Evolutionary conservation across 64 coral and sea anemone species (phyloP), one percentile per base, ranked within the genome.

Genomic region (Cladopsammia gracilis): DNA sequence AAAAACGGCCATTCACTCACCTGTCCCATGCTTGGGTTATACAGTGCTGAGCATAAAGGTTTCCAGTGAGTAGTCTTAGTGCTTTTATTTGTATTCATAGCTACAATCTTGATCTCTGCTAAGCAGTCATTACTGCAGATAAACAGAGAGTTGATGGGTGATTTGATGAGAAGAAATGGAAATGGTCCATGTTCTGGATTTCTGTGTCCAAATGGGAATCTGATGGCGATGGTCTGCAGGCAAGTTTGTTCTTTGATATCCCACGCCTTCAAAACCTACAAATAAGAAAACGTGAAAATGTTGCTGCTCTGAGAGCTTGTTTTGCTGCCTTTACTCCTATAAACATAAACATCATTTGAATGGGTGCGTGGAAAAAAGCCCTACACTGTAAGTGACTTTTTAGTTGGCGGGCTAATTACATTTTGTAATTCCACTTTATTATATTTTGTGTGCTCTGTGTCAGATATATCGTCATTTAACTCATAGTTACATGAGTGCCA

Each of bases 121-220:
- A 98, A 64, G 53, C 78, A 95, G 52, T 98, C 97, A 45, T 98
- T 93, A 58, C 94, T 96, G n/a, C 86, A 73, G 22, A 98, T 96
- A 14, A 98, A 81, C 1, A 98, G 88, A 47, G 97, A 95, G 82
- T 96, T 95, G 25, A 94, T 76, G 8, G 83, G 89, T 25, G 93
- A 80, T 18, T 61, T 74, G 42, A 98, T 86, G 7, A 98, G 68
- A 67, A 92, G 81, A 68, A 98, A 93, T 1, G 97, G 97, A 53
- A 98, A 98, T 8, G 97, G 97, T 4, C 97, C 97, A 42, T 98
- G 94, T 43, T 98, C 97, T 62, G 94, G 94, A 75, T 84, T 83
- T 73, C 94, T 92, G 67, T 93, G 97, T 22, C 94, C 94, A 77
- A 93, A 98, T 4, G 97, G 97, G 65, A 90, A 95, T 67, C 86